These are phyloP conservation scores for Pocillopora meandrina DNA, from an alignment of 92 coral and sea anemone genomes.

Conservation along the genomic window DNA sequence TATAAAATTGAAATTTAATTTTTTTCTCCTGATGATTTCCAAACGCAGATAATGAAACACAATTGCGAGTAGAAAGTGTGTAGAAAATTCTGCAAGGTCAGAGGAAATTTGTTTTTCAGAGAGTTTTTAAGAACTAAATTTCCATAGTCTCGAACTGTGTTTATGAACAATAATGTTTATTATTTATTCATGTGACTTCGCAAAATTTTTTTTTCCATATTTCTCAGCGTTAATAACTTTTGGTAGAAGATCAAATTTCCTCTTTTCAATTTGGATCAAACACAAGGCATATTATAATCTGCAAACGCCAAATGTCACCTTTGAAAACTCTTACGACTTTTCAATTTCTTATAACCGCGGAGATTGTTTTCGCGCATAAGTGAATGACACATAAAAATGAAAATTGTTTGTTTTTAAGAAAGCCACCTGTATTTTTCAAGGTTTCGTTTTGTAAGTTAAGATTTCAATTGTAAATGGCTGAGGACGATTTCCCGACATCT, in stretches of 20 bases:
- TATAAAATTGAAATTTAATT: no score
- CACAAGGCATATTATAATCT: background rate
- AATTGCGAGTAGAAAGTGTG: no score
- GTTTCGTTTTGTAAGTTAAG: background rate
- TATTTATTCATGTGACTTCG: background rate
- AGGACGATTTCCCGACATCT: background rate
- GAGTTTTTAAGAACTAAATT: no score
- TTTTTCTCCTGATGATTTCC: no score
- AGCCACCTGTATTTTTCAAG: conserved; percentile 1
- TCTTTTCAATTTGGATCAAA: background rate
- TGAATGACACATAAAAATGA: background rate
- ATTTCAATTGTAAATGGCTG: conserved; percentile 4
- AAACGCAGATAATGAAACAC: no score
- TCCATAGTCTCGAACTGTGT: no score
- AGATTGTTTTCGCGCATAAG: background rate
- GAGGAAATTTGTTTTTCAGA: no score
- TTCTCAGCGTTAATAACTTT: conserved; percentile 2
- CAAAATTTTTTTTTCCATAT: conserved; percentile 6
- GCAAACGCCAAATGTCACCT: background rate
- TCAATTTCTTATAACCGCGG: conserved; percentile 8
- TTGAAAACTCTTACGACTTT: background rate
- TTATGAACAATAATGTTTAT: background rate
- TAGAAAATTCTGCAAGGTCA: no score
- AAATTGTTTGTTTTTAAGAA: background rate
- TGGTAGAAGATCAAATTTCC: conserved; percentile 22